Conservation (phyloP, 53 echinoderm and acorn worm species). For the Echinarachnius parma region DNA sequence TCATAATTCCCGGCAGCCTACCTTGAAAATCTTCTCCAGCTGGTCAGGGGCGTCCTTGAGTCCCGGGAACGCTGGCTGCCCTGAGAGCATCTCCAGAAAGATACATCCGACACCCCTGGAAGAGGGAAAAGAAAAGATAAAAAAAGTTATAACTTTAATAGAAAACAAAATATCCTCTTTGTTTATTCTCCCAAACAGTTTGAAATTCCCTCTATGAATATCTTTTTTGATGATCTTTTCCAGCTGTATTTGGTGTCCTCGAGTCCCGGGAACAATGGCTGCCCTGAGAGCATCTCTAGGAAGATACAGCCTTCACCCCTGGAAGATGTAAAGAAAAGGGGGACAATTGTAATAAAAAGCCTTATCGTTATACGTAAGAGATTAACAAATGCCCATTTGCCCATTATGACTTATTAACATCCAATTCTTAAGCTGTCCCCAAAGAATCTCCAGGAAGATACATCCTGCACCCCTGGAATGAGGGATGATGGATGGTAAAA, state of each 20-base stretch:
- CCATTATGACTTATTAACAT: no score
- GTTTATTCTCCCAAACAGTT: no score
- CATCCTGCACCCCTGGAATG: no score
- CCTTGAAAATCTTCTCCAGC: conserved; percentile 98
- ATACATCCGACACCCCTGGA: conserved; percentile 99
- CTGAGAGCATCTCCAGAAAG: conserved; percentile 94
- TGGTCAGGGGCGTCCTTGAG: conserved; percentile 91
- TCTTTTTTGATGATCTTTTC: conserved; percentile 99
- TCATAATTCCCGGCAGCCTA: conserved; percentile 25
- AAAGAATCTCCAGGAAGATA: no score
- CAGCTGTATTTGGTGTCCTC: conserved; percentile 89
- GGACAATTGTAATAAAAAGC: no score
- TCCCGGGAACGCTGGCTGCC: conserved; percentile 93
- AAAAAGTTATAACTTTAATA: no score
- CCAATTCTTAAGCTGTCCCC: no score
- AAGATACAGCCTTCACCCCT: conserved; percentile 99
- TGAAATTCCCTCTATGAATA: no score
- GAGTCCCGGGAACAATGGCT: conserved; percentile 92
- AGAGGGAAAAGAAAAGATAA: conserved; percentile 8
- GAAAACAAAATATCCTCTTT: no score
- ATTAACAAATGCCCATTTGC: no score
- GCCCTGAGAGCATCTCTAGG: conserved; percentile 91
- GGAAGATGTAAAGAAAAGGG: conserved; percentile 15
- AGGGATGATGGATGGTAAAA: no score
- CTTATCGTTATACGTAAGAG: no score